Evolutionary conservation across 2,797 vertebrate species (phyloP), one percentile per base, ranked within the genome.

Genomic region (Protosalanx chinensis): DNA sequence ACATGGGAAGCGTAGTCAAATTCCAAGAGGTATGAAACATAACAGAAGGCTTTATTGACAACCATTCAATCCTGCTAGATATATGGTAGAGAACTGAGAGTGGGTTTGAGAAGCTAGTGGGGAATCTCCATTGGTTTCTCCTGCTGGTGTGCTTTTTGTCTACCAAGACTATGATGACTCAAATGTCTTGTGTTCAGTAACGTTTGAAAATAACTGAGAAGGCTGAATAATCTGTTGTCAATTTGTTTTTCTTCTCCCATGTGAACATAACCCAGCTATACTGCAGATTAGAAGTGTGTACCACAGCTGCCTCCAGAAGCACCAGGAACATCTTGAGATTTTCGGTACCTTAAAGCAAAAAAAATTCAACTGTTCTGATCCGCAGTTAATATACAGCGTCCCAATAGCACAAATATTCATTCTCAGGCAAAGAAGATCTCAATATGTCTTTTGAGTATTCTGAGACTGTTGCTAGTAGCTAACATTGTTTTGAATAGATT

Each of bases 341-440:
- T 23, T 59, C 27, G 56, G 30, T 23, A 32, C 35, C 62, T 13
- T 32, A 20, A 29, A 49, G 37, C 20, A 46, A 30, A 66, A 64
- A 46, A 30, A 66, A 64, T 23, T 46, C 41, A 65, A 53, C 68
- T 60, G 65, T 57, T 70, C 49, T 33, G 60, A 59, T 56, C 62
- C 56, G 41, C 2, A 53, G 68, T 71, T 66, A 53, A 70, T 71
- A 75, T 70, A 60, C 27, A 6, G 41, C 33, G 6, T 75, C 33
- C 20, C 35, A 46, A 64, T 35, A 66, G 49, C 64, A 70, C 62
- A 71, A 51, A 51, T 32, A 61, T 35, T 56, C 70, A 74, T 64
- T 74, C 67, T 63, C 35, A 13, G 3, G 33, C 8, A 29, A 12
- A 18, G 27, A 35, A 46, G 46, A 56, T 51, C 32, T 76, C 27